Base-by-base conservation (phyloP, 2,797 vertebrate species). In the Chloroceryle amazona region DNA sequence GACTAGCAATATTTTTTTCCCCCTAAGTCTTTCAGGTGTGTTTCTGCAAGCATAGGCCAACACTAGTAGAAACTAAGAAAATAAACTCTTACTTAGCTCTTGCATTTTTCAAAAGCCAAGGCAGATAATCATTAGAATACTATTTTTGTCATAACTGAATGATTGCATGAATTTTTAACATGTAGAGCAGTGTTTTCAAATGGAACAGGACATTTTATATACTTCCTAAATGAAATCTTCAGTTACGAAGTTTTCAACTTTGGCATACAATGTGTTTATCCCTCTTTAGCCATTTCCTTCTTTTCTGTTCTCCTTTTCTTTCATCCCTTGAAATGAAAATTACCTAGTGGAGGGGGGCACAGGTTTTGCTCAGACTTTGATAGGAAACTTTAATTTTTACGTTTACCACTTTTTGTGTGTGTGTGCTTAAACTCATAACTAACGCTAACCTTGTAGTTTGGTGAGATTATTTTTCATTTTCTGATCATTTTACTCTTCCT, bases 391-490 rank as follows among this genome's bases (percentile, higher is more conserved):
- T 37, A 74, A 72, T 76, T 88, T 94, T 88, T 91, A 20, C 57
- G 15, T 80, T 87, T 92, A 25, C 28, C n/a, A 35, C 4, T 35
- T 94, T 81, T 79, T 81, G 9, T 73, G 22, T 74, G 14, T 73
- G 17, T 90, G 49, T 23, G n/a, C 63, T 90, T 91, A 84, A 93
- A 89, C 58, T 94, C 46, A 51, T 86, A 81, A 95, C 58, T 86
- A 81, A 95, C 55, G 75, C 61, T 90, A 83, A 66, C 39, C 52
- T 65, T 74, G 57, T 92, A 81, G 92, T 93, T 82, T 78, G 35
- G 42, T 62, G 72, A 88, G 82, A 73, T 86, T 76, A 67, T 93
- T 93, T 95, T 96, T 91, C 75, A 75, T 81, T 95, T 97, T 95
- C 68, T 90, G 79, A 88, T 93, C 1, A 63, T 88, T 88, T 95